Evolutionary conservation across 64 coral and sea anemone genomes (phyloP), one percentile per base, ranked within the genome.

Genomic region (Dendrophyllia cribrosa): DNA sequence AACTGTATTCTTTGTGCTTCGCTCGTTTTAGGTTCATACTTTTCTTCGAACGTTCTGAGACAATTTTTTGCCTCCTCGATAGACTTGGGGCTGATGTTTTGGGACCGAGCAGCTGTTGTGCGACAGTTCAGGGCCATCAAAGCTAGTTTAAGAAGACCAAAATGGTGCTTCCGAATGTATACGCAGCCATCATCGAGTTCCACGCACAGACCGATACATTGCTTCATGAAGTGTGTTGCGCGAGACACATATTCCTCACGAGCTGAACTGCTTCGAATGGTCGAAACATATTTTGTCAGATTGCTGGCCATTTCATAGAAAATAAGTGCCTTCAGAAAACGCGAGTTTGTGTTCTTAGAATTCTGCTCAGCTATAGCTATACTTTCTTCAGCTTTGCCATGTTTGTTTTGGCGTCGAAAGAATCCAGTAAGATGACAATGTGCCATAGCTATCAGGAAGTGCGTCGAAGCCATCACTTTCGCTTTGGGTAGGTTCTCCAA

Each of bases 261-360:
- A 14, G 60, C 72, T 3, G 67, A 6, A 22, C 59, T 25, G 51
- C 77, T 22, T 17, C 53, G 79, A 55, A 88, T 83, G 7, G 76
- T 63, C 0, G 80, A 86, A 20, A 67, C 19, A 10, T 23, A 69
- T 15, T 82, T 86, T 3, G 79, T 86, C 20, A 72, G 66, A 43
- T 87, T 95, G 52, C 94, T 95, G 5, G 88, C 94, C 58, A 51
- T 88, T 61, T 91, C 94, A 51, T 95, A 95, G 7, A 21, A 72
- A 12, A 88, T 68, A 2, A 91, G 71, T 16, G 81, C 89, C 65
- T 90, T 95, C 3, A 82, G 61, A 74, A 88, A 82, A 51, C 45
- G 46, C 13, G 80, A 51, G 1, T 83, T 76, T 17, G 52, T 72
- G 43, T 70, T 34, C 8, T 16, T 20, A n/a, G 89, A 56, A 46